These are phyloP conservation scores for Darevskia mixta DNA, from an alignment of 2,797 vertebrate species.

Conservation along the genomic window DNA sequence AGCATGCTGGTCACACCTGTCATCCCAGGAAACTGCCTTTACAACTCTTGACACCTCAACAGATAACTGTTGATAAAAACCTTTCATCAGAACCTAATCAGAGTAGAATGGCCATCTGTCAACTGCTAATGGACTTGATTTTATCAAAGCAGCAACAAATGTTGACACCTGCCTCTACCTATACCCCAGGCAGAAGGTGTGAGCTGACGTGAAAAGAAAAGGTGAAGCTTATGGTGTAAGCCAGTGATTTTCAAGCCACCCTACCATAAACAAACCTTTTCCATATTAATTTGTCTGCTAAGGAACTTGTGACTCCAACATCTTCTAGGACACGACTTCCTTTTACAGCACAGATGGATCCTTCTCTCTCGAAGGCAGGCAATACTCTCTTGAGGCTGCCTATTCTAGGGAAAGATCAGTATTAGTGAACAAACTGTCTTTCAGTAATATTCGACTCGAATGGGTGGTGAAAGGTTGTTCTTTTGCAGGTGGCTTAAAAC, in stretches of 20 bases:
- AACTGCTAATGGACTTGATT: slow-evolving; percentile 66
- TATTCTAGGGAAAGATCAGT: too few relatives aligned
- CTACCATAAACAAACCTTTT: background rate
- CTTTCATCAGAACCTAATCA: slow-evolving; percentile 82
- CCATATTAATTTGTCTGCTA: background rate
- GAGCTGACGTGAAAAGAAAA: slow-evolving; percentile 31
- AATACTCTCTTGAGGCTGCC: too few relatives aligned
- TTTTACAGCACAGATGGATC: background rate
- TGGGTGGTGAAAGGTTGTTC: too few relatives aligned
- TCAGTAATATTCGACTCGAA: too few relatives aligned
- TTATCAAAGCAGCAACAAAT: slow-evolving; percentile 64
- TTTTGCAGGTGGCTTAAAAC: too few relatives aligned
- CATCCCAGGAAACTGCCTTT: slow-evolving; percentile 72
- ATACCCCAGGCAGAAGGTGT: slow-evolving; percentile 52
- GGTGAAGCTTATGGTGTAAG: slow-evolving; percentile 51
- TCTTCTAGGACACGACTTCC: background rate
- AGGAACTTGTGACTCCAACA: background rate
- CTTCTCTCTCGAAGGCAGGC: too few relatives aligned
- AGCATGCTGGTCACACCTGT: slow-evolving; percentile 73
- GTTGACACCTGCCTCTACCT: slow-evolving; percentile 60
- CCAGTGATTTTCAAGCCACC: slow-evolving; percentile 31
- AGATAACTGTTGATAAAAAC: slow-evolving; percentile 80
- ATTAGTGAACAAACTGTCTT: too few relatives aligned
- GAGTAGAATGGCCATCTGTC: slow-evolving; percentile 71
- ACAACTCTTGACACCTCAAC: slow-evolving; percentile 73